Conservation (phyloP, 2,113 vertebrate genomes). For the Guaruba guarouba region DNA sequence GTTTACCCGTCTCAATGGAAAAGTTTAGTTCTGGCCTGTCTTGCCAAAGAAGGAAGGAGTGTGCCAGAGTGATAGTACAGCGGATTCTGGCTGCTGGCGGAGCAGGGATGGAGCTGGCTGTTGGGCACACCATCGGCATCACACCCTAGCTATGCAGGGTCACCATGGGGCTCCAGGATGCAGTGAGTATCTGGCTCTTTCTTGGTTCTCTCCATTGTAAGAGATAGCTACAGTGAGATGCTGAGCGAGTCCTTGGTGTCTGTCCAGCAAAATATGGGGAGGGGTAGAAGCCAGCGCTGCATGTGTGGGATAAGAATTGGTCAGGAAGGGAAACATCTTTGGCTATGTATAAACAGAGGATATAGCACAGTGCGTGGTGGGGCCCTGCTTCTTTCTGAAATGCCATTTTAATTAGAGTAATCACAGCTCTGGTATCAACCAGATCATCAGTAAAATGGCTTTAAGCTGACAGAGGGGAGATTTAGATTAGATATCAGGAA, state of each 20-base stretch:
- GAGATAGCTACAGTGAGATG: not conserved
- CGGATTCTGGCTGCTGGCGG: not conserved
- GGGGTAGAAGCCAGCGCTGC: not conserved
- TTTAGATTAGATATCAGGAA: not conserved
- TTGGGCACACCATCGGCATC: not conserved
- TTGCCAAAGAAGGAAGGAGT: slow-evolving; percentile 37
- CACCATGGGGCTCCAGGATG: not conserved
- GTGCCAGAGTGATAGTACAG: slow-evolving; percentile 44
- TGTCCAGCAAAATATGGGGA: not conserved
- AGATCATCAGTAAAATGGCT: not conserved
- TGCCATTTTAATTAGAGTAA: not conserved
- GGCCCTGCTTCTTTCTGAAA: not conserved
- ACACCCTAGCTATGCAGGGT: not conserved
- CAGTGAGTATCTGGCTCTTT: not conserved
- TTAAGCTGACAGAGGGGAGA: not conserved
- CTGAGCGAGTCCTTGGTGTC: not conserved
- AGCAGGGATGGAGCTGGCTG: not conserved
- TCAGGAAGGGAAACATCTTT: not conserved
- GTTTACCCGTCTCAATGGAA: slow-evolving; percentile 53
- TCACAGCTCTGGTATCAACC: not conserved
- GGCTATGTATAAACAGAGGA: not conserved
- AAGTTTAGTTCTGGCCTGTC: slow-evolving; percentile 46
- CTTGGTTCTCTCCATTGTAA: not conserved
- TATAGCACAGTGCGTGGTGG: not conserved
- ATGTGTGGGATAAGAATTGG: not conserved